Percentiles rank a stretch among this genome's conserved stretches.
phyloP scores from a whole-genome alignment of 1,140 invertebrate genomes.

The Agraylea sexmaculata region DNA sequence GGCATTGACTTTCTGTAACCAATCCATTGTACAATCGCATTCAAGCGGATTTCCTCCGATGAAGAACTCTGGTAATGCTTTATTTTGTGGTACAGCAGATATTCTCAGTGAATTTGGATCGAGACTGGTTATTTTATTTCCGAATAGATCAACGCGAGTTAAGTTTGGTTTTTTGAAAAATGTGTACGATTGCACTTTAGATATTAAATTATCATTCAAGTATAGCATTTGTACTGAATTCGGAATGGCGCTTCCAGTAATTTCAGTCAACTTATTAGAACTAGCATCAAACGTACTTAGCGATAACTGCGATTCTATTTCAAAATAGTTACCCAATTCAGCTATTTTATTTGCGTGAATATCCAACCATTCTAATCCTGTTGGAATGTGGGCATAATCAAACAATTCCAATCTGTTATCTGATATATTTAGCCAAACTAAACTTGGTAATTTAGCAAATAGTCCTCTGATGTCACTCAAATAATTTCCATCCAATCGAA shows the following conservation, averaged over 20 bases:
- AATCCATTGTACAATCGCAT: constrained; percentile 67
- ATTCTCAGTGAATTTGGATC: constrained; percentile 78
- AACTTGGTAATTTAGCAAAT: constrained; percentile 73
- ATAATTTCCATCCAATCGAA: constrained; percentile 79
- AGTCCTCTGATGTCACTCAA: constrained; percentile 73
- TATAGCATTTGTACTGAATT: constrained; percentile 76
- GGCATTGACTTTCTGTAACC: constrained; percentile 69
- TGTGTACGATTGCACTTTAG: constrained; percentile 81
- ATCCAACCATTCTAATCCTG: constrained; percentile 79
- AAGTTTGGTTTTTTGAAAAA: constrained; percentile 87
- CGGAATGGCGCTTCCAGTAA: constrained; percentile 73
- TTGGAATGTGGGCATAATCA: constrained; percentile 84
- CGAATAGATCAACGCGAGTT: constrained; percentile 72
- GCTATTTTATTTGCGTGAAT: constrained; percentile 78
- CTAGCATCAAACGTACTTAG: constrained; percentile 78
- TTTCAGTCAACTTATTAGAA: constrained; percentile 73
- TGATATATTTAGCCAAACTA: constrained; percentile 86
- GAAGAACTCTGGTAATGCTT: constrained; percentile 78
- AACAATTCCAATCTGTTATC: constrained; percentile 82
- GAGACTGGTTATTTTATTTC: constrained; percentile 71
- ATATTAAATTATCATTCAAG: constrained; percentile 76
- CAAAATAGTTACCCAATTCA: constrained; percentile 81
- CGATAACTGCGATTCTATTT: constrained; percentile 71
- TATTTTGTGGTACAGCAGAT: constrained; percentile 62
- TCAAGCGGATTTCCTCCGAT: constrained; percentile 82